Evolutionary conservation across 2,797 vertebrate species (phyloP).

Genomic region (Cryptoblepharus egeriae): DNA sequence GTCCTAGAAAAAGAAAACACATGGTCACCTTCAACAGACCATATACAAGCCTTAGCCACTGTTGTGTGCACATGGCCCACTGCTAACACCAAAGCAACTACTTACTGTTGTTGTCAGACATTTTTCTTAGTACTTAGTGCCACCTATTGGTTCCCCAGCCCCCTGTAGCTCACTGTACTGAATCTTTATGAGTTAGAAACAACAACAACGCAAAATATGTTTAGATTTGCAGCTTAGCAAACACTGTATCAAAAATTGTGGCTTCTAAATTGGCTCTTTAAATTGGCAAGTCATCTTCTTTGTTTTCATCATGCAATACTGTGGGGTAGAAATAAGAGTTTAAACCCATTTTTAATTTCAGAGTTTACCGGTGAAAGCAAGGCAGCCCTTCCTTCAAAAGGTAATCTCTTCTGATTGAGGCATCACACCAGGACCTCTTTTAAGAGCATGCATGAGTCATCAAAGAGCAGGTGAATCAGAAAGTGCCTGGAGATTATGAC

Average conservation of each 20-base stretch:
- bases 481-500: not conserved
- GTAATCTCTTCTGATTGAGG: not conserved
- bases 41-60: too few species aligned
- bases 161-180: not conserved
- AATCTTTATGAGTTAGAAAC: too few species aligned
- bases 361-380: not conserved
- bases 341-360: not conserved
- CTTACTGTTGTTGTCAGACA: too few species aligned
- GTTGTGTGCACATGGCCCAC: too few species aligned
- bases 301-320: not conserved
- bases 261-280: not conserved
- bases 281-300: not conserved
- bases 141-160: too few species aligned
- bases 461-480: not conserved
- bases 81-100: too few species aligned
- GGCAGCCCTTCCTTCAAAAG: not conserved
- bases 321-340: too few species aligned
- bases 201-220: too few species aligned
- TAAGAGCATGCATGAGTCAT: not conserved
- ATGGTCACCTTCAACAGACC: too few species aligned
- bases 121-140: too few species aligned
- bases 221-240: too few species aligned
- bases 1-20: too few species aligned
- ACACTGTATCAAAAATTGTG: not conserved
- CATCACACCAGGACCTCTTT: not conserved